Evolutionary conservation across 2,113 vertebrate genomes (phyloP).

Genomic region (Balaeniceps rex): DNA sequence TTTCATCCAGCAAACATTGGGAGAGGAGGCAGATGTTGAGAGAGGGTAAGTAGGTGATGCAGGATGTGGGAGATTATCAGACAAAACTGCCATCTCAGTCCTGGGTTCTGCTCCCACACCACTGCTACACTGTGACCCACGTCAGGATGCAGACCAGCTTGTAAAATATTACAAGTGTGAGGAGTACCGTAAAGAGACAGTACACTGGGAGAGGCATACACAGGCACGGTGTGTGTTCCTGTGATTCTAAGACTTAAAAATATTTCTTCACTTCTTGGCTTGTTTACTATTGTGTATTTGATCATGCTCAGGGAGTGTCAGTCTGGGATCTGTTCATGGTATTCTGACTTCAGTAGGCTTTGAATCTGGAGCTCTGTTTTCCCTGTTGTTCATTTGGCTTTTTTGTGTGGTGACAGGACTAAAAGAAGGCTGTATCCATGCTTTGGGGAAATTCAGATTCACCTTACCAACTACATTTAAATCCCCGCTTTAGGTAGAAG

Average conservation of each 20-base stretch:
- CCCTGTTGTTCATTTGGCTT: background rate
- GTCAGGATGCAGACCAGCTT: background rate
- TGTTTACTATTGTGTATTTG: background rate
- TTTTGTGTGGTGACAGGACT: background rate
- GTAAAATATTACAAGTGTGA: background rate
- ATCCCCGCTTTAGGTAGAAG: background rate
- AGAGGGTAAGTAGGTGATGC: background rate
- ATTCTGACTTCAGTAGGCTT: background rate
- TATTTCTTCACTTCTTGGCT: background rate
- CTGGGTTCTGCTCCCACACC: background rate
- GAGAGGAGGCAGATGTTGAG: background rate
- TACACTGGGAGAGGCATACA: background rate
- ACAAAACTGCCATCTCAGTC: background rate
- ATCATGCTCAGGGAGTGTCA: background rate
- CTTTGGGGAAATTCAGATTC: background rate
- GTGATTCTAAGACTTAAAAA: background rate
- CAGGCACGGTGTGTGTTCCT: background rate
- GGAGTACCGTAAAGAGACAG: background rate
- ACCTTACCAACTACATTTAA: background rate
- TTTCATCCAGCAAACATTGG: background rate
- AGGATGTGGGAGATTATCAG: background rate
- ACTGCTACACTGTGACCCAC: accelerated
- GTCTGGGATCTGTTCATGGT: background rate
- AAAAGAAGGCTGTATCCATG: background rate
- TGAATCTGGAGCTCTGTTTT: background rate